Conservation (phyloP, 2,113 vertebrate species). For the Anolis carolinensis region DNA sequence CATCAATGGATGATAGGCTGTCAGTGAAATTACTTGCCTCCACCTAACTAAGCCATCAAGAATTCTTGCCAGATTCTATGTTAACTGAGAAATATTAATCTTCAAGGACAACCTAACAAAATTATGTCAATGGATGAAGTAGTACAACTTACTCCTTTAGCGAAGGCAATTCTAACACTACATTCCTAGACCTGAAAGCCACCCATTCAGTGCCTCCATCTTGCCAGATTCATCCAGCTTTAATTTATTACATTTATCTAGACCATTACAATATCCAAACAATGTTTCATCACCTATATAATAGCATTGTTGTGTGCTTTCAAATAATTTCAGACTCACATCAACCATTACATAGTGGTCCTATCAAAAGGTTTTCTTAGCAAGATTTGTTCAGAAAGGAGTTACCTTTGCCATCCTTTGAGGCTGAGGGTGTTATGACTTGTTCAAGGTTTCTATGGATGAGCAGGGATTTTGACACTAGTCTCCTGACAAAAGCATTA, state of each 20-base stretch:
- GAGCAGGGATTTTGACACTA: too few species aligned
- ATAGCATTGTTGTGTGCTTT: too few species aligned
- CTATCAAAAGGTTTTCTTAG: too few species aligned
- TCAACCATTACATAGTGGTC: too few species aligned
- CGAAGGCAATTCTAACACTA: background rate
- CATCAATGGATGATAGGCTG: background rate
- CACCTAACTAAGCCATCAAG: background rate
- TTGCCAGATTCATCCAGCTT: background rate
- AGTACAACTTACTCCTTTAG: background rate
- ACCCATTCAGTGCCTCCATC: background rate
- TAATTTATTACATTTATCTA: background rate
- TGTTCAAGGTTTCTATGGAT: too few species aligned
- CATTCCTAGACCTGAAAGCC: background rate
- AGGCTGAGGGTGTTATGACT: too few species aligned
- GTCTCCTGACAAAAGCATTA: too few species aligned
- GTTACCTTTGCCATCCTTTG: too few species aligned
- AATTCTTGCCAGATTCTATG: background rate
- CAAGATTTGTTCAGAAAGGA: too few species aligned
- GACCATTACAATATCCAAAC: background rate
- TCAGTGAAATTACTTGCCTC: background rate
- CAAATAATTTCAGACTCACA: too few species aligned
- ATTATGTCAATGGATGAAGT: background rate
- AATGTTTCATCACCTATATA: background rate
- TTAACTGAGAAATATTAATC: background rate
- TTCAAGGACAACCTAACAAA: background rate